Base-by-base conservation (phyloP, 1,140 invertebrate species). In the Leptinotarsa lineolata region DNA sequence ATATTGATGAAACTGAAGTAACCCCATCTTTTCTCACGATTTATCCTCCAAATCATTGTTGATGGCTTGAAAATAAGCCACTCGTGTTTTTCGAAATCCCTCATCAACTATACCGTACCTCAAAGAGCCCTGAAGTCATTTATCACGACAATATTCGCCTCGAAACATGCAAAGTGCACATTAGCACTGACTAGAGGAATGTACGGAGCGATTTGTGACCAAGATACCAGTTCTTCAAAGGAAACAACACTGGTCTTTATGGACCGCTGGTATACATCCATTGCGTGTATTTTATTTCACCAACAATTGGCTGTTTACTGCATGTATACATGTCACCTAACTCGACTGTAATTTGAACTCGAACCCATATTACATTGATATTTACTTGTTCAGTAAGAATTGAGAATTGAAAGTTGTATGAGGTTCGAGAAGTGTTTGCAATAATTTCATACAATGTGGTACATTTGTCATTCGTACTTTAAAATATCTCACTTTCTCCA, bases 121-220 rank as follows among this genome's bases (percentile, higher is more conserved):
- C 63, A 46, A 20, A 48, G 74, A 69, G 68, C 72, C 64, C 46
- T 13, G 66, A 64, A 73, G 73, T 79, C 73, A 75, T 79, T 70
- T 76, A 74, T 76, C 74, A 76, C 72, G 30, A 22, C 24, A 48
- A 72, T 64, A 65, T 63, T 69, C 68, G 70, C 54, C 70, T 64
- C 63, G 60, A 66, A 73, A 71, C 74, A 79, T 76, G 73, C 75
- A 78, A 76, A 76, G 73, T 78, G 73, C 63, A 76, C 76, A 75
- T 77, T 79, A 76, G 76, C 70, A 75, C 70, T 39, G 58, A 70
- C 68, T 72, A 77, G 68, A 77, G 67, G 76, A 73, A 76, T 61
- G 68, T 73, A 73, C 70, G 67, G 67, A 63, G 48, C 71, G 74
- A 76, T 76, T 76, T 76, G 74, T 67, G 71, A 73, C 74, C 67